These are phyloP conservation scores for Micrasema minimum DNA, from an alignment of 1,140 invertebrate genomes.

Conservation along the genomic window DNA sequence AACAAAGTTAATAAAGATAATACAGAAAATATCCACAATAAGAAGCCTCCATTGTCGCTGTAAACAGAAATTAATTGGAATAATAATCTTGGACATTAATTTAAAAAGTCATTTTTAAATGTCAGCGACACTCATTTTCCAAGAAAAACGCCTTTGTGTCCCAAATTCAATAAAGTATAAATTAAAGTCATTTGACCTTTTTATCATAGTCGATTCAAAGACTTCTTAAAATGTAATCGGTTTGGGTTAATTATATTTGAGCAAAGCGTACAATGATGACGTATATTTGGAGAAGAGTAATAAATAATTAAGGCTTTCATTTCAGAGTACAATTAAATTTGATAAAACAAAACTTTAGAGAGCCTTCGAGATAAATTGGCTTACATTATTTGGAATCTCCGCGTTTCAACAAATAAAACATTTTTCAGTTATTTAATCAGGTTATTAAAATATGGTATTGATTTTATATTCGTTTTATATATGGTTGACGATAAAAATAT, in stretches of 20 bases:
- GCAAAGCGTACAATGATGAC: too few relatives aligned
- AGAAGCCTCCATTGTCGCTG: background rate
- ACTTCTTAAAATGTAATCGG: conserved; percentile 8
- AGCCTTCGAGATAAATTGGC: too few relatives aligned
- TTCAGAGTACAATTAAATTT: background rate
- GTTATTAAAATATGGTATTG: too few relatives aligned
- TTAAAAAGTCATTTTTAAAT: conserved; percentile 4
- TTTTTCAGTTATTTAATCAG: too few relatives aligned
- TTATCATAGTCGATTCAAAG: background rate
- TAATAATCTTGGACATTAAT: background rate
- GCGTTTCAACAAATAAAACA: too few relatives aligned
- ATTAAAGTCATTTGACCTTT: background rate
- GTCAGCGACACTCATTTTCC: background rate
- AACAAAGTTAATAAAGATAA: too few relatives aligned
- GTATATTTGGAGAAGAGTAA: too few relatives aligned
- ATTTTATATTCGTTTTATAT: too few relatives aligned
- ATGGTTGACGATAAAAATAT: too few relatives aligned
- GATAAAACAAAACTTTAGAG: too few relatives aligned
- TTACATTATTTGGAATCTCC: too few relatives aligned
- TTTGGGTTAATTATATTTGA: background rate
- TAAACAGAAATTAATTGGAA: conserved; percentile 10
- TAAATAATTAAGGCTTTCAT: background rate
- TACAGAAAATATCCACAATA: too few relatives aligned
- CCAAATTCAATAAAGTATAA: conserved; percentile 1
- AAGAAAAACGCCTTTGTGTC: background rate